Conservation (phyloP, 1,140 invertebrate species). For the Campoletis sonorensis region DNA sequence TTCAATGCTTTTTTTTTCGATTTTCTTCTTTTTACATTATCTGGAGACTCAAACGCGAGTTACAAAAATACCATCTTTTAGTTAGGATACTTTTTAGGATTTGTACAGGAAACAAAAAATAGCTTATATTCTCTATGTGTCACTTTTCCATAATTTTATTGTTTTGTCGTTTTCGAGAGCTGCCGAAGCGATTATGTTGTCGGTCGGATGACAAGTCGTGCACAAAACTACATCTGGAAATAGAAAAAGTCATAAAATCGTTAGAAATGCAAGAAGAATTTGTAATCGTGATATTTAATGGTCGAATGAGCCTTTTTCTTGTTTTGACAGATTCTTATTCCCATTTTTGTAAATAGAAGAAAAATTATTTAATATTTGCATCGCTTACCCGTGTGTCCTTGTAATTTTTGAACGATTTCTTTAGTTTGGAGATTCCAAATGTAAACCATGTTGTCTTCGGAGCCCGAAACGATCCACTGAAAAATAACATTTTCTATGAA, state of each 20-base stretch:
- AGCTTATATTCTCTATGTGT: slow-evolving; percentile 82
- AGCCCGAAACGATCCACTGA: slow-evolving; percentile 99
- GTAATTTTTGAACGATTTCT: slow-evolving; percentile 98
- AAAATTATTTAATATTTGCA: not conserved
- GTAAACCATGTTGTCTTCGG: slow-evolving; percentile 99
- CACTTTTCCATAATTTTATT: slow-evolving; percentile 99
- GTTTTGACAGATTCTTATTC: not conserved
- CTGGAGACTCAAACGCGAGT: not conserved
- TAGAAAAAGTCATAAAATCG: not conserved
- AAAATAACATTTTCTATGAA: slow-evolving; percentile 17
- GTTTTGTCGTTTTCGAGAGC: slow-evolving; percentile 99
- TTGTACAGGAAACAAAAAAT: slow-evolving; percentile 33
- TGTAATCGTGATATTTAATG: no score
- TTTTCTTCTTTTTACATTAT: not conserved
- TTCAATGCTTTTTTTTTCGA: no score
- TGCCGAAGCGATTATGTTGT: slow-evolving; percentile 99
- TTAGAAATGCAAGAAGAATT: no score
- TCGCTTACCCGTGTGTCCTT: slow-evolving; percentile 91
- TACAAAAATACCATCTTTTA: slow-evolving; percentile 20
- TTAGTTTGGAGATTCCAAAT: slow-evolving; percentile 99
- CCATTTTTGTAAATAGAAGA: no score
- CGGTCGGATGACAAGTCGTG: slow-evolving; percentile 98
- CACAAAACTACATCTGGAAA: slow-evolving; percentile 95
- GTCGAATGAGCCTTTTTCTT: no score
- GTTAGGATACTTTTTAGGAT: not conserved